A percentile compares a stretch with the other conserved stretches of the same genome.
phyloP scores from a whole-genome alignment of 2,113 vertebrate genomes.

The Labeo rohita region DNA sequence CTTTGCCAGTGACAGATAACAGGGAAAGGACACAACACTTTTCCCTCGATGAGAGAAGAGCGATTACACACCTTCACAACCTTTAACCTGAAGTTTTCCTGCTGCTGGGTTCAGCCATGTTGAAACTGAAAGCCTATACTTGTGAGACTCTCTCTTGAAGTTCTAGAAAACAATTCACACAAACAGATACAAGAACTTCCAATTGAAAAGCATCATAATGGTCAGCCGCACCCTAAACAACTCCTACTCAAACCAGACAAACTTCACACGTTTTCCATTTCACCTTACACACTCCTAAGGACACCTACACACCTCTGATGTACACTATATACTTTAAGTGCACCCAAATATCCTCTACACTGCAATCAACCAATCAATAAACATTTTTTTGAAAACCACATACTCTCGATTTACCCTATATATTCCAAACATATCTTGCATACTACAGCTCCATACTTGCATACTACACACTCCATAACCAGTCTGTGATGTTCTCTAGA shows the following conservation, averaged over 20 bases:
- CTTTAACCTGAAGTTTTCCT: neutral
- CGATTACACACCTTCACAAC: neutral
- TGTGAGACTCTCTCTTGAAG: conserved; percentile 1
- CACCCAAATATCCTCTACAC: neutral
- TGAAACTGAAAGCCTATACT: neutral
- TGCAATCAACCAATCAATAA: no score
- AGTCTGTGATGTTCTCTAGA: neutral
- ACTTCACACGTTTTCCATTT: neutral
- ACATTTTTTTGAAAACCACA: neutral
- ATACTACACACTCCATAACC: neutral
- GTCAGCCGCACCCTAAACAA: neutral
- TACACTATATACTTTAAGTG: neutral
- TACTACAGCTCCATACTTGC: no score
- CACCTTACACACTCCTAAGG: neutral
- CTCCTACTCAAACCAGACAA: neutral
- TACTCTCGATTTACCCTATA: neutral
- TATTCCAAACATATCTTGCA: neutral
- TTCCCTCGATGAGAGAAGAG: neutral
- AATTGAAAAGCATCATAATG: neutral
- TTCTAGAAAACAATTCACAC: neutral
- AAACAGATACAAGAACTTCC: neutral
- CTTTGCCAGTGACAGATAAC: conserved; percentile 22
- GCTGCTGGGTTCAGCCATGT: neutral
- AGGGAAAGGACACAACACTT: neutral
- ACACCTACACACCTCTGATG: neutral